Evolutionary conservation across 2,113 vertebrate species (phyloP).

Genomic region (Varanus salvator): DNA sequence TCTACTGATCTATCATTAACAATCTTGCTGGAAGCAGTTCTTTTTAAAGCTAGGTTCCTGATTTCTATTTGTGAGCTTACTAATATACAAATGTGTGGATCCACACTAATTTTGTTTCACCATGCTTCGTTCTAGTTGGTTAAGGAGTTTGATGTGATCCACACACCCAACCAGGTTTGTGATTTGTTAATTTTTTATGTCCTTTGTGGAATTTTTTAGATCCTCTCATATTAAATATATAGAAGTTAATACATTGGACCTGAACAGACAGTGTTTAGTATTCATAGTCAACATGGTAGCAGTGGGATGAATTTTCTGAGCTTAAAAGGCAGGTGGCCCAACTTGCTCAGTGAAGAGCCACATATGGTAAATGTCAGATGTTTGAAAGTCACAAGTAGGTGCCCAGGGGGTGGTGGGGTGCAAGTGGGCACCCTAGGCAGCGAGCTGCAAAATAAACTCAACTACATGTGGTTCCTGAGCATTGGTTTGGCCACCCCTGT

Average conservation of each 20-base stretch:
- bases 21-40: neutral
- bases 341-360: too few species aligned
- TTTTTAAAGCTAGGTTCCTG: neutral
- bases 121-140: conserved; percentile 69
- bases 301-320: neutral
- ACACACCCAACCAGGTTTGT: conserved; percentile 75
- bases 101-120: conserved; percentile 5
- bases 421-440: too few species aligned
- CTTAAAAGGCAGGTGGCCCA: too few species aligned
- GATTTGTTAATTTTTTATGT: neutral
- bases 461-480: too few species aligned
- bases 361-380: too few species aligned
- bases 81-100: neutral
- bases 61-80: neutral
- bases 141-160: conserved; percentile 77
- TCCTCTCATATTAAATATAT: neutral
- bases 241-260: neutral
- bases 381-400: too few species aligned
- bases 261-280: neutral
- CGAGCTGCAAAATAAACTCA: too few species aligned
- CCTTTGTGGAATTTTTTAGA: neutral
- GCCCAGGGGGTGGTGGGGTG: too few species aligned
- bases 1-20: too few species aligned
- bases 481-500: too few species aligned
- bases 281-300: neutral